Conservation (phyloP, 2,113 vertebrate genomes). For the Echinops telfairi region DNA sequence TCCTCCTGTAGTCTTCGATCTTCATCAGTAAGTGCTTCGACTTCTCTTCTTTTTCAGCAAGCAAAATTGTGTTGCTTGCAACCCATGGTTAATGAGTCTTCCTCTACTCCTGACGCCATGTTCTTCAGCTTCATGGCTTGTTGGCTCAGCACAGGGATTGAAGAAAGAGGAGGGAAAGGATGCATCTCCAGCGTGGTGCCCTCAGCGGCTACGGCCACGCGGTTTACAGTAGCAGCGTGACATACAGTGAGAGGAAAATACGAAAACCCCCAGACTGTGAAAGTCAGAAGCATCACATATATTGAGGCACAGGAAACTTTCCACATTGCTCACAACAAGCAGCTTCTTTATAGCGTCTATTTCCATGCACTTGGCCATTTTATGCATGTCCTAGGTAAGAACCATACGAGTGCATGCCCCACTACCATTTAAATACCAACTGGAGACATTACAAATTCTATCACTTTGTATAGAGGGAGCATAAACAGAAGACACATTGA, state of each 20-base stretch:
- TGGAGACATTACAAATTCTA: constrained; percentile 44
- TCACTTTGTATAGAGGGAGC: constrained; percentile 12
- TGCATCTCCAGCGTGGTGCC: too few relatives aligned
- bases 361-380: constrained; percentile 22
- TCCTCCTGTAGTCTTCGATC: too few relatives aligned
- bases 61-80: too few relatives aligned
- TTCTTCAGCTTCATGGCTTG: too few relatives aligned
- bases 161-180: too few relatives aligned
- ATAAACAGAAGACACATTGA: constrained; percentile 62
- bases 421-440: constrained; percentile 67
- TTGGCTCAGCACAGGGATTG: too few relatives aligned
- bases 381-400: constrained; percentile 39
- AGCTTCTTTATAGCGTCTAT: not conserved
- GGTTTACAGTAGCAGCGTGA: not conserved
- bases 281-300: not conserved
- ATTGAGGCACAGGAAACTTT: not conserved
- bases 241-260: not conserved
- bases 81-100: too few relatives aligned
- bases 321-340: not conserved
- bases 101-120: too few relatives aligned
- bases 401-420: not conserved
- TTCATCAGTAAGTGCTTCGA: too few relatives aligned
- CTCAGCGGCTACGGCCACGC: not conserved
- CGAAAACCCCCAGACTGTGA: not conserved
- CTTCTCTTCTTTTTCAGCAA: too few relatives aligned